Evolutionary conservation across 1,140 invertebrate species (phyloP), one percentile per base, ranked within the genome.

Genomic region (Melipona quadrifasciata): DNA sequence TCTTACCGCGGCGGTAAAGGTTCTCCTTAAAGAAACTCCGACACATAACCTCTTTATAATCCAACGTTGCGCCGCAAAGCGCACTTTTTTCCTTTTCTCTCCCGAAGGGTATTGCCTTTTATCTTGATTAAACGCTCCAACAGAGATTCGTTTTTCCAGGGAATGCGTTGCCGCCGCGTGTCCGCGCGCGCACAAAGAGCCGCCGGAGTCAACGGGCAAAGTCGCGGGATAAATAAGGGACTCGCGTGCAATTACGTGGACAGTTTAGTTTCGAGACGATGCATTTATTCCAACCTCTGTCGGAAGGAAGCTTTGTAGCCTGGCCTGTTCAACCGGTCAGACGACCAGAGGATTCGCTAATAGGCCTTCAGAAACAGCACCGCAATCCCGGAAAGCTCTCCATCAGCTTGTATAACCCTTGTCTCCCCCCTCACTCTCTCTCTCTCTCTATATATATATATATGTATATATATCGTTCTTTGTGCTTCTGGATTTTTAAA

Each of bases 311-410:
- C 87, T 88, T 88, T 89, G 79, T 78, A 73, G 27, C 58, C 34
- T 53, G 21, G 39, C 55, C 68, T 78, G 83, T 61, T 57, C 73
- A 65, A 57, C 27, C 58, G 86, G 67, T 78, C 83, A 80, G 82
- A 82, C 86, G 80, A 58, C 84, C 70, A 73, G 84, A 75, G 85
- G 77, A 81, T 75, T 70, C 87, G 86, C 74, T 89, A 84, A 89
- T 89, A 86, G 81, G 72, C 85, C 76, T 89, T 89, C 87, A 84
- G 68, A 77, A 89, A 80, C 85, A 89, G 78, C 74, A 82, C 55
- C 64, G 51, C 64, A 53, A 75, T 84, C 78, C 78, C 39, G 47
- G 72, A 72, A 84, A 89, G 57, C 73, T 57, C 73, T 57, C 80
- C 77, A 73, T 84, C 80, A 75, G 53, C 77, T 67, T 31, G 47